These are phyloP conservation scores for Macrocentrus cingulum DNA, from an alignment of 1,140 invertebrate genomes.

Conservation along the genomic window DNA sequence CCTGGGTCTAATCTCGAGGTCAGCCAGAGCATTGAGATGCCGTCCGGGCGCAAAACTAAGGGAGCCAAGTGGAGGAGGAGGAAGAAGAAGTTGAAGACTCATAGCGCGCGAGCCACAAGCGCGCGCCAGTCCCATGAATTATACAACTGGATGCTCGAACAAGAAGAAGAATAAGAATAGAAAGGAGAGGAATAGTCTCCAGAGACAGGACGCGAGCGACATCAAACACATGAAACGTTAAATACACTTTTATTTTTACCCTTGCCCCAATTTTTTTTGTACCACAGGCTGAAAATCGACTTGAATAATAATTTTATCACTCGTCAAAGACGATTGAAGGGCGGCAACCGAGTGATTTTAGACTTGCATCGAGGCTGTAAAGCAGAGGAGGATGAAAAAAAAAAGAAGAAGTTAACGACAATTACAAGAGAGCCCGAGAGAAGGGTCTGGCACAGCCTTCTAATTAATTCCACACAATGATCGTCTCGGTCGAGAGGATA, in stretches of 20 bases:
- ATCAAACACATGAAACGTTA: no score
- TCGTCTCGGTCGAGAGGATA: not conserved
- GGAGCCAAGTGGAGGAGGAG: not conserved
- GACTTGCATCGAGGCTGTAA: not conserved
- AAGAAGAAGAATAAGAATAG: conserved; percentile 9
- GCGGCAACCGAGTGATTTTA: not conserved
- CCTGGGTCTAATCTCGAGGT: conserved; percentile 57
- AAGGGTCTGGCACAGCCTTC: not conserved
- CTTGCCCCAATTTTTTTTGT: not conserved
- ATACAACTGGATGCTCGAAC: conserved; percentile 48
- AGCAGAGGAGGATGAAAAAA: not conserved
- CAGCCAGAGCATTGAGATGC: conserved; percentile 59
- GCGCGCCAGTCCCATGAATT: conserved; percentile 53
- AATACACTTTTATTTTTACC: no score
- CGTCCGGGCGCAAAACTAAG: conserved; percentile 37
- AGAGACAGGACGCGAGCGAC: not conserved
- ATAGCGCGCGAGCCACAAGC: conserved; percentile 44
- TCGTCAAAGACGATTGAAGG: not conserved
- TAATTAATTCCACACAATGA: conserved; percentile 6
- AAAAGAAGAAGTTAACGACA: not conserved
- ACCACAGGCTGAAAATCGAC: not conserved
- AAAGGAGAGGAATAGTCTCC: not conserved
- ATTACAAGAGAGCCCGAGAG: not conserved
- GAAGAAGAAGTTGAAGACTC: conserved; percentile 17
- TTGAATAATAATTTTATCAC: not conserved